Evolutionary conservation across 2,888 invertebrate species (phyloP).

Genomic region (Sabellastarte sp.): DNA sequence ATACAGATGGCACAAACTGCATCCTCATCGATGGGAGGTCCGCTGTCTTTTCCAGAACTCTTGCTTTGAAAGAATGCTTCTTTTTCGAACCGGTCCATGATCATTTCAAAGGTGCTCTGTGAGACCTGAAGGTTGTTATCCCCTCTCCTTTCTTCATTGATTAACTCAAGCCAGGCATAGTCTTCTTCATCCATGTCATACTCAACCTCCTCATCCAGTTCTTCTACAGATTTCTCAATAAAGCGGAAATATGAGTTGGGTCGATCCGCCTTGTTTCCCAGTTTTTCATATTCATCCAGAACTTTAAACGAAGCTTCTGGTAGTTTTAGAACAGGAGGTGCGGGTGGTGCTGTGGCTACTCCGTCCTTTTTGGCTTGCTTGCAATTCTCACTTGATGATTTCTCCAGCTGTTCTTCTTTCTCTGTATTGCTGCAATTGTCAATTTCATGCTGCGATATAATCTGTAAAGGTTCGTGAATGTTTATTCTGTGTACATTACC

Average conservation of each 20-base stretch:
- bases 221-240: slow-evolving; percentile 91
- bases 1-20: slow-evolving; percentile 98
- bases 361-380: background rate
- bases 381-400: background rate
- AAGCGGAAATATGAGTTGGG: slow-evolving; percentile 79
- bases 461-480: slow-evolving; percentile 61
- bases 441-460: slow-evolving; percentile 57
- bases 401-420: slow-evolving; percentile 35
- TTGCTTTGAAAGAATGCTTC: slow-evolving; percentile 68
- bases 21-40: slow-evolving; percentile 87
- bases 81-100: slow-evolving; percentile 97
- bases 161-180: slow-evolving; percentile 85
- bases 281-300: slow-evolving; percentile 73
- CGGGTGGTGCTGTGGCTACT: background rate
- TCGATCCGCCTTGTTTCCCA: slow-evolving; percentile 75
- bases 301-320: slow-evolving; percentile 73
- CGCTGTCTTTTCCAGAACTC: slow-evolving; percentile 62
- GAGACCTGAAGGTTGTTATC: slow-evolving; percentile 70
- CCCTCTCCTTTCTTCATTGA: slow-evolving; percentile 77
- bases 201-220: slow-evolving; percentile 87
- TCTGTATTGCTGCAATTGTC: slow-evolving; percentile 54
- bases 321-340: slow-evolving; percentile 60
- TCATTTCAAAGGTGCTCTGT: slow-evolving; percentile 85
- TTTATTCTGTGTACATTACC: slow-evolving; percentile 71
- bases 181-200: slow-evolving; percentile 99